These are phyloP conservation scores for Botia almorhae DNA, from an alignment of 2,797 vertebrate species.

Conservation along the genomic window DNA sequence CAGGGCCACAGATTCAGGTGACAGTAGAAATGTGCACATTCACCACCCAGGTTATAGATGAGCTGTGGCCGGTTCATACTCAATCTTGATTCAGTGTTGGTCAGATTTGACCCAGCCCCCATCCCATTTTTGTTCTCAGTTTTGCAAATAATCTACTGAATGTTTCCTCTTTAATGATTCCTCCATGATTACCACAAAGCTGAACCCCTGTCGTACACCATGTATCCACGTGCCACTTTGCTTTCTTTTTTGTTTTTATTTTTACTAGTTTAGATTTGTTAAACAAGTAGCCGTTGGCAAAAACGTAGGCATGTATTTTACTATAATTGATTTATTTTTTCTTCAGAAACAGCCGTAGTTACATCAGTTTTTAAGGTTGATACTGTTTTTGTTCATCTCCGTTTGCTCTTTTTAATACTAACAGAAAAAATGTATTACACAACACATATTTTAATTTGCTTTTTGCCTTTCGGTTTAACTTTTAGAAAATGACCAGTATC, in stretches of 20 bases:
- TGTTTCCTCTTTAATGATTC: conserved; percentile 34
- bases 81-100: conserved; percentile 62
- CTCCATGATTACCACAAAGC: conserved; percentile 49
- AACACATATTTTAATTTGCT: conserved; percentile 6
- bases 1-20: conserved; percentile 84
- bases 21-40: conserved; percentile 86
- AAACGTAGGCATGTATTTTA: conserved; percentile 43
- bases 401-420: not conserved
- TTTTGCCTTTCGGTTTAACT: not conserved
- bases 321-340: conserved; percentile 1
- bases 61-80: conserved; percentile 62
- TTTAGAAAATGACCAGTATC: not conserved
- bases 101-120: conserved; percentile 47
- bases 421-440: conserved; percentile 16
- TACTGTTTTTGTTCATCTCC: not conserved
- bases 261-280: conserved; percentile 40
- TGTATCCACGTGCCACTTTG: conserved; percentile 58
- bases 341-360: conserved; percentile 8
- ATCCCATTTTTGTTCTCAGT: conserved; percentile 60
- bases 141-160: conserved; percentile 73
- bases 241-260: conserved; percentile 41
- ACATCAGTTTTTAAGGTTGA: conserved; percentile 33
- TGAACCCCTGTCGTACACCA: conserved; percentile 46
- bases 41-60: conserved; percentile 93
- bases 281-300: conserved; percentile 12